Percentiles rank a stretch among this genome's conserved stretches.
phyloP scores from a whole-genome alignment of 2,888 invertebrate genomes.

The Ptychoptera albimana region DNA sequence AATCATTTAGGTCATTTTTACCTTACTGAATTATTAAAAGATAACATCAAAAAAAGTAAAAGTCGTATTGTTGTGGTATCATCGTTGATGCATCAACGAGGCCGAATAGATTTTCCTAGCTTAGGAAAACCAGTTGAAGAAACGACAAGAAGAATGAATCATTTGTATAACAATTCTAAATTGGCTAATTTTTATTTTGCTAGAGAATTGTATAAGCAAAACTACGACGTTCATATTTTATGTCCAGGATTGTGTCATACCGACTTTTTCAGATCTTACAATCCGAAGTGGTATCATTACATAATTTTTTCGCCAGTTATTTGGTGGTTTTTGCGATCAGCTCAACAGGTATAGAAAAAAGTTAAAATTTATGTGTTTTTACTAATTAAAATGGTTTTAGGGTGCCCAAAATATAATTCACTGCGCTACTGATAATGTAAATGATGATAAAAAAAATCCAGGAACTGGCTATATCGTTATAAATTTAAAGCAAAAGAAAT shows the following conservation, averaged over 20 bases:
- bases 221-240: slow-evolving; percentile 47
- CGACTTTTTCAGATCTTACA: slow-evolving; percentile 46
- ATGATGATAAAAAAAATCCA: slow-evolving; percentile 19
- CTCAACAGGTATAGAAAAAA: slow-evolving; percentile 43
- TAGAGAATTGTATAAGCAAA: slow-evolving; percentile 43
- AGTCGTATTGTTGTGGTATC: slow-evolving; percentile 50
- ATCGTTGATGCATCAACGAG: slow-evolving; percentile 53
- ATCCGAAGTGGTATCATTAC: slow-evolving; percentile 53
- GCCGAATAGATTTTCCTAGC: slow-evolving; percentile 49
- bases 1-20: slow-evolving; percentile 78
- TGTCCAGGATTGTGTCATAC: slow-evolving; percentile 48
- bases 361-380: slow-evolving; percentile 1
- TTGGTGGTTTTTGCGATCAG: slow-evolving; percentile 51
- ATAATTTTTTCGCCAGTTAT: slow-evolving; percentile 53
- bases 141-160: slow-evolving; percentile 31
- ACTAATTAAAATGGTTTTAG: slow-evolving; percentile 30
- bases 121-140: slow-evolving; percentile 38
- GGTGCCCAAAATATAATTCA: slow-evolving; percentile 65
- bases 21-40: slow-evolving; percentile 60
- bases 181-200: slow-evolving; percentile 60
- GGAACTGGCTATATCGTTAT: slow-evolving; percentile 59
- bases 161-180: slow-evolving; percentile 61
- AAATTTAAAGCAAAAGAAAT: slow-evolving; percentile 48
- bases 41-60: slow-evolving; percentile 21
- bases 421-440: slow-evolving; percentile 48